A percentile compares a stretch with the other conserved stretches of the same genome.
These are phyloP conservation scores for Xyrauchen texanus DNA, from an alignment of 2,113 vertebrate species.

Conservation along the genomic window DNA sequence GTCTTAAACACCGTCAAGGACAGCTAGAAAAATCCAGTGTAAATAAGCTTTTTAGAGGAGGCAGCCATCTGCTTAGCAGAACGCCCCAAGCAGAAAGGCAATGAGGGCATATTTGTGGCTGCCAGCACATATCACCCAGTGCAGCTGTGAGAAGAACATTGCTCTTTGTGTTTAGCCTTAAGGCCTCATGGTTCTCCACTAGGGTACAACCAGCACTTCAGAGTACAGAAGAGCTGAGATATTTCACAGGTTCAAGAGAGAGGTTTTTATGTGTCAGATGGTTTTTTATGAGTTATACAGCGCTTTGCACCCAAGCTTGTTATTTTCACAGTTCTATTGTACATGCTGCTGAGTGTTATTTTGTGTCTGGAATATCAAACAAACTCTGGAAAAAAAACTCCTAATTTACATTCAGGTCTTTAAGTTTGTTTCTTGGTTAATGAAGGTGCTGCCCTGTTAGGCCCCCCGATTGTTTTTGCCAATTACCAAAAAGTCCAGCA, in stretches of 20 bases:
- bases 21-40: slow-evolving; percentile 29
- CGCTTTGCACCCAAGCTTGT: neutral
- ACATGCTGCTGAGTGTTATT: slow-evolving; percentile 3
- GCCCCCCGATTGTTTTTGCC: neutral
- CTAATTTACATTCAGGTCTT: too few species aligned
- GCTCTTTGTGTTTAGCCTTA: neutral
- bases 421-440: neutral
- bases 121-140: neutral
- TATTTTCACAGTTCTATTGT: neutral
- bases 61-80: slow-evolving; percentile 11
- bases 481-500: too few species aligned
- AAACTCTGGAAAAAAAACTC: neutral
- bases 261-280: slow-evolving; percentile 5
- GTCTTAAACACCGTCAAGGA: slow-evolving; percentile 42
- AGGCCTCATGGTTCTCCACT: neutral
- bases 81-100: neutral
- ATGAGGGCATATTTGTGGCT: neutral
- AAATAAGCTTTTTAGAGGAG: slow-evolving; percentile 18
- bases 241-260: neutral
- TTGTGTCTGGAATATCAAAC: slow-evolving; percentile 11
- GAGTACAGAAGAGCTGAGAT: neutral
- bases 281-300: neutral
- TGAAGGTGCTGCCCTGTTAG: neutral
- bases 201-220: neutral
- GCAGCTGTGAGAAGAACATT: slow-evolving; percentile 9